Evolutionary conservation across 2,888 invertebrate genomes (phyloP), one percentile per base, ranked within the genome.

Genomic region (Diogma glabrata): DNA sequence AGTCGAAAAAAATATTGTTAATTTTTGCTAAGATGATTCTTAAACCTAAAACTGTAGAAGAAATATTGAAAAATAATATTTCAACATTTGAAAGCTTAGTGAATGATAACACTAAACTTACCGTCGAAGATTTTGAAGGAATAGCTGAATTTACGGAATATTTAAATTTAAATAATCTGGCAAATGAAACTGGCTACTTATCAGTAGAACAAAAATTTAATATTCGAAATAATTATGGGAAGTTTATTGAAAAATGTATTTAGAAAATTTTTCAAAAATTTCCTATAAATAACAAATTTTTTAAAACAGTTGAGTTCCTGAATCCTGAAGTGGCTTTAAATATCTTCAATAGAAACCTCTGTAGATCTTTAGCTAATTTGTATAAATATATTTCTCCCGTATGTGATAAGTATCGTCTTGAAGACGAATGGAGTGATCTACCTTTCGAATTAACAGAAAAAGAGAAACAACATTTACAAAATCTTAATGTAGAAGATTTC

Each of bases 351-450:
- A 38, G 14, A 38, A 38, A 9, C 4, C 10, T 14, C 16, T 38
- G 16, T 14, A 40, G 12, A 40, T 6, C 40, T 17, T 19, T 40
- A 19, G 4, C 7, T 40, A 20, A 19, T 19, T 8, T 40, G 20
- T 20, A 40, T 19, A 12, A 40, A 10, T 10, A 7, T 19, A n/a
- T n/a, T n/a, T n/a, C n/a, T n/a, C n/a, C 20, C 9, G 19, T 17
- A 17, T 5, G 38, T 38, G 38, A 38, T 38, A 38, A 38, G 8
- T 38, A 38, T 38, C 17, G 38, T 4, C 43, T 20, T 19, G 43
- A 43, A 14, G 43, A 43, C n/a, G 43, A 43, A 43, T 43, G 43
- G 12, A 10, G 43, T 20, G 43, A 43, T 16, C 5, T 43, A 20
- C 20, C 43, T 4, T 43, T 12, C 20, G 43, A 43, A 20, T 5